Percentiles rank a stretch among this genome's conserved stretches.
Evolutionary conservation across 2,797 vertebrate genomes (phyloP).

Genomic region (Graptemys geographica): DNA sequence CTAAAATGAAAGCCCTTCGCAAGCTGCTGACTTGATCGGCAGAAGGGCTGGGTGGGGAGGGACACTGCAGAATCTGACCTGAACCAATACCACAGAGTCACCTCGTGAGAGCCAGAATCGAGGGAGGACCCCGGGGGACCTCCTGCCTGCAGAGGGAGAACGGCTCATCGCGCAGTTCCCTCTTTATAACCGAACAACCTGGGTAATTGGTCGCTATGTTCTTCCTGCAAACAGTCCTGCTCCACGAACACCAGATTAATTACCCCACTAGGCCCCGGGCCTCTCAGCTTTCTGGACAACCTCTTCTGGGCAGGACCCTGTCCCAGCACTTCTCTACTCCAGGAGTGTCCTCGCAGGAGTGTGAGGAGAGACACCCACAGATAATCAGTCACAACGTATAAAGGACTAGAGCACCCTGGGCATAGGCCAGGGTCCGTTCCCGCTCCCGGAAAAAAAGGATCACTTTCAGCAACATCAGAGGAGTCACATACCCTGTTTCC

Average conservation of each 20-base stretch:
- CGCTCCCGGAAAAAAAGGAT: not conserved
- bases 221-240: not conserved
- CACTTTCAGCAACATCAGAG: not conserved
- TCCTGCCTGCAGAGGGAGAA: not conserved
- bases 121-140: not conserved
- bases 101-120: not conserved
- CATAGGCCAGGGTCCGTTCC: not conserved
- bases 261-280: not conserved
- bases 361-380: not conserved
- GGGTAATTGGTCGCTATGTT: not conserved
- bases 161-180: not conserved
- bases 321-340: not conserved
- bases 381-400: not conserved
- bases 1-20: not conserved
- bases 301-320: not conserved
- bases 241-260: not conserved
- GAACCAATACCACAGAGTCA: not conserved
- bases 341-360: not conserved
- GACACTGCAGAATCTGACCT: not conserved
- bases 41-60: not conserved
- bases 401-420: not conserved
- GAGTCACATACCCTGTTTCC: too few species aligned
- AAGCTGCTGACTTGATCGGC: not conserved
- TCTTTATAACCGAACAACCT: not conserved
- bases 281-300: not conserved